These are phyloP conservation scores for Eurystomus glaucurus DNA, from an alignment of 2,797 vertebrate species.

Conservation along the genomic window DNA sequence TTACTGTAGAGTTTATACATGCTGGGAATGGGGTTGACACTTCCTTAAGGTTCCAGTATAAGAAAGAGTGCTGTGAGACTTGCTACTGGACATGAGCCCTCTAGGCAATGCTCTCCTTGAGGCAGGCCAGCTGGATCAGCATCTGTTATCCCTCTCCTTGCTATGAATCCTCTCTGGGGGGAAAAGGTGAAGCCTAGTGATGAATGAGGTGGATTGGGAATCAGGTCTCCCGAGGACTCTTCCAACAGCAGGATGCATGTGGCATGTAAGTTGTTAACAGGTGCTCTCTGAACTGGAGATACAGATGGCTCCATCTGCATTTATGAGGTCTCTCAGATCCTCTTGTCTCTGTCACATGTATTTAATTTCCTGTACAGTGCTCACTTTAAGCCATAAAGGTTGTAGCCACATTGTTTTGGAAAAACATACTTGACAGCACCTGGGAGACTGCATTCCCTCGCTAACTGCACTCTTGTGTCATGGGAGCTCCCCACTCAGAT, in stretches of 20 bases:
- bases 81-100: not conserved
- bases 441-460: not conserved
- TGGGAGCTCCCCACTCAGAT: not conserved
- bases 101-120: not conserved
- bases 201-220: constrained; percentile 44
- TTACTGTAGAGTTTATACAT: not conserved
- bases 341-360: constrained; percentile 45
- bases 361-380: constrained; percentile 53
- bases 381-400: constrained; percentile 22
- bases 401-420: constrained; percentile 4
- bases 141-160: constrained; percentile 42
- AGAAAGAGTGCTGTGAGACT: not conserved
- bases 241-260: constrained; percentile 42
- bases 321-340: constrained; percentile 38
- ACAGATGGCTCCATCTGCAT: constrained; percentile 35
- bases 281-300: constrained; percentile 57
- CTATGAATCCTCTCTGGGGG: not conserved
- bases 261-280: constrained; percentile 51
- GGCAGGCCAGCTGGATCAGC: constrained; percentile 16
- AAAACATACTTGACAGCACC: constrained; percentile 17
- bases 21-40: not conserved
- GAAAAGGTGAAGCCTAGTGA: constrained; percentile 26
- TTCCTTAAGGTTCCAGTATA: not conserved
- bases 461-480: not conserved
- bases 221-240: constrained; percentile 40